Percentiles rank a stretch among this genome's conserved stretches.
Evolutionary conservation across 1,140 invertebrate genomes (phyloP).

Genomic region (Arctopsyche grandis): DNA sequence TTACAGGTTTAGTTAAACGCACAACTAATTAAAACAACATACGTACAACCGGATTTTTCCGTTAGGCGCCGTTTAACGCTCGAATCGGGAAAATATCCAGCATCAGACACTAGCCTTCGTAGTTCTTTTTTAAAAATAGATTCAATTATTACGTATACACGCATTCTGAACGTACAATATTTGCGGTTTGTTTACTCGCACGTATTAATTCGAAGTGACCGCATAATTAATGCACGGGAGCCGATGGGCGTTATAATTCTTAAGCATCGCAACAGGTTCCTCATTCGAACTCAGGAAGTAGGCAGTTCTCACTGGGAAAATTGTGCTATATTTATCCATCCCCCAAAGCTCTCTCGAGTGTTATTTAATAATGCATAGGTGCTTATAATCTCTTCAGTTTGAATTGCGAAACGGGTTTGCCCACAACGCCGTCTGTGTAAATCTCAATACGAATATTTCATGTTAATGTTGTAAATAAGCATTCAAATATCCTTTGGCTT

Average conservation of each 20-base stretch:
- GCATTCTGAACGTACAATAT: neutral
- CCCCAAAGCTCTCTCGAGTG: neutral
- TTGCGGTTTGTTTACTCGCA: neutral
- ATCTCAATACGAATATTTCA: too few species aligned
- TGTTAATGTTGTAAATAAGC: too few species aligned
- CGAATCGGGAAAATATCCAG: neutral
- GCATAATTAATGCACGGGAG: neutral
- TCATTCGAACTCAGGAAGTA: neutral
- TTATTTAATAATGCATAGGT: too few species aligned
- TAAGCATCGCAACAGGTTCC: neutral
- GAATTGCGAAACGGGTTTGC: too few species aligned
- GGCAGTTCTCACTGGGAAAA: neutral
- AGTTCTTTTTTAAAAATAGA: too few species aligned
- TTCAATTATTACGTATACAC: too few species aligned
- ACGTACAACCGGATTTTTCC: constrained; percentile 11
- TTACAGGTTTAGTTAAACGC: neutral
- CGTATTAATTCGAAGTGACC: neutral
- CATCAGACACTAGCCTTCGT: neutral
- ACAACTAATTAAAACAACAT: constrained; percentile 9
- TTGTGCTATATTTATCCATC: neutral
- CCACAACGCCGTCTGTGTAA: too few species aligned
- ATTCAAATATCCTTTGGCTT: too few species aligned
- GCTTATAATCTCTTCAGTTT: too few species aligned
- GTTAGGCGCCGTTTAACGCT: constrained; percentile 4
- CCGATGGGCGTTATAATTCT: neutral